These are phyloP conservation scores for Ostrea edulis DNA, from an alignment of 1,140 invertebrate genomes.

Conservation along the genomic window DNA sequence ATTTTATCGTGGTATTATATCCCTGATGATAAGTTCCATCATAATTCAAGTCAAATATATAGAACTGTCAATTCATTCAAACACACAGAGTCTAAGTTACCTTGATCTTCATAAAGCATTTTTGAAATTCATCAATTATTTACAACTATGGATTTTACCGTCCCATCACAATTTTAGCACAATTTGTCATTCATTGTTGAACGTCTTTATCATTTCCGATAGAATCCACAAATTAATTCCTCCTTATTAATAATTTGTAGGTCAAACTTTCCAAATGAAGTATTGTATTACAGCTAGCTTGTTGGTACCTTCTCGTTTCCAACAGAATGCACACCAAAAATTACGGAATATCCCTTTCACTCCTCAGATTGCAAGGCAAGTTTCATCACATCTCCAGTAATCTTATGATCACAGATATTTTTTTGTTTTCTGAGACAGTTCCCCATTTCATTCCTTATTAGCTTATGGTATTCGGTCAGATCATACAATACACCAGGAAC, in stretches of 20 bases:
- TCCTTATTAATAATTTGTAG: constrained; percentile 23
- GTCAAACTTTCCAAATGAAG: background rate
- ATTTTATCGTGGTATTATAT: background rate
- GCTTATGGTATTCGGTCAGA: constrained; percentile 7
- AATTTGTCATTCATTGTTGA: background rate
- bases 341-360: background rate
- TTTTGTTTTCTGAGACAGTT: background rate
- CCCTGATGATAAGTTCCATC: background rate
- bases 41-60: background rate
- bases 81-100: background rate
- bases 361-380: background rate
- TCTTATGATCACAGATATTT: background rate
- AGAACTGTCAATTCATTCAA: background rate
- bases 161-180: background rate
- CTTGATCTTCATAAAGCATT: background rate
- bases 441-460: background rate
- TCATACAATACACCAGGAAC: background rate
- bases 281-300: too few relatives aligned
- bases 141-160: background rate
- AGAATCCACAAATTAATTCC: constrained; percentile 13
- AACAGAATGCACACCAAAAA: background rate
- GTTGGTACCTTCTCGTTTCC: too few relatives aligned
- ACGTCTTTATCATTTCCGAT: background rate
- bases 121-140: constrained; percentile 13
- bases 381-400: constrained; percentile 13